Conservation (phyloP, 2,888 invertebrate species). For the Flabesymbios commensalis region DNA sequence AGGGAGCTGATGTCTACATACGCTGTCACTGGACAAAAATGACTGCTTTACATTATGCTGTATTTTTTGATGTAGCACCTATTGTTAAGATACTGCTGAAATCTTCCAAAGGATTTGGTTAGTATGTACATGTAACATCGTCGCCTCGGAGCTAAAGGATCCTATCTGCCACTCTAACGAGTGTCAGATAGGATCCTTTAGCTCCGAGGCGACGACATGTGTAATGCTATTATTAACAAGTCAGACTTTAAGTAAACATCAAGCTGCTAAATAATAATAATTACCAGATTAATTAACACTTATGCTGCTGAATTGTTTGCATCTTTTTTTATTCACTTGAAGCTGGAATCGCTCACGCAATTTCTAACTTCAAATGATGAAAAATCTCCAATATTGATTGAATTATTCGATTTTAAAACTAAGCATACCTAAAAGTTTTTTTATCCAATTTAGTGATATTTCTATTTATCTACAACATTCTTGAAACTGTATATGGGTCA, state of each 20-base stretch:
- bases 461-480: too few species aligned
- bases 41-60: conserved; percentile 65
- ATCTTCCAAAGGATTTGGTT: conserved; percentile 24
- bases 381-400: background rate
- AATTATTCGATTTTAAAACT: background rate
- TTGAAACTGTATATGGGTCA: too few species aligned
- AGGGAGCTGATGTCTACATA: conserved; percentile 62
- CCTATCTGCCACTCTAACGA: too few species aligned
- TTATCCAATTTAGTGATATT: too few species aligned
- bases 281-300: background rate
- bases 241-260: background rate
- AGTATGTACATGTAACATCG: background rate
- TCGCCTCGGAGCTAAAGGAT: too few species aligned
- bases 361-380: too few species aligned
- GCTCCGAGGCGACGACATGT: too few species aligned
- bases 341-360: too few species aligned
- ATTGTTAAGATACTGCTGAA: conserved; percentile 59
- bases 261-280: background rate
- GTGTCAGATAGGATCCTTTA: too few species aligned
- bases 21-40: conserved; percentile 65
- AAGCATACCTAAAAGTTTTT: too few species aligned
- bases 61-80: conserved; percentile 64
- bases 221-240: background rate
- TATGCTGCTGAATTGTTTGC: too few species aligned
- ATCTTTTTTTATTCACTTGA: too few species aligned